Evolutionary conservation across 2,888 invertebrate species (phyloP).

Genomic region (Stenichneumon culpator): DNA sequence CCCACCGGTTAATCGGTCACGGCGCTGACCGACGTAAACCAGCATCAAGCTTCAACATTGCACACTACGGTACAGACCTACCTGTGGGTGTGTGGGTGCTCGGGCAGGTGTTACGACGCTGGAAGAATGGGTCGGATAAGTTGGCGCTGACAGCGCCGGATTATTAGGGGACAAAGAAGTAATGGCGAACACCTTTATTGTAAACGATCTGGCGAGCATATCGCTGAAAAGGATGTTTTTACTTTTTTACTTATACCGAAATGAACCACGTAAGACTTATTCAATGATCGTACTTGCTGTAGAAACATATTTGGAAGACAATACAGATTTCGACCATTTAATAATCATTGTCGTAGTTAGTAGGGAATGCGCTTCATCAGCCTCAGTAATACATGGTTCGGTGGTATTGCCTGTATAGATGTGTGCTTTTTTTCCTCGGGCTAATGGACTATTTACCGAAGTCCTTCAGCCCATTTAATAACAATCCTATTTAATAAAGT

Average conservation of each 20-base stretch:
- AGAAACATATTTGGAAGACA: not conserved
- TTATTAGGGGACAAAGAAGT: not conserved
- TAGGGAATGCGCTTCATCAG: no score
- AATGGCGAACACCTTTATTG: not conserved
- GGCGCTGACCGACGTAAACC: conserved; percentile 25
- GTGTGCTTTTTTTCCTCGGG: no score
- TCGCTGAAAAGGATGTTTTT: not conserved
- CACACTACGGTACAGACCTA: not conserved
- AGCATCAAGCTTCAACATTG: conserved; percentile 31
- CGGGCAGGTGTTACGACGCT: conserved; percentile 7
- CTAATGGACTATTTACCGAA: no score
- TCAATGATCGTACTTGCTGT: not conserved
- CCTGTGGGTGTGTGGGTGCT: not conserved
- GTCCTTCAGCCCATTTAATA: no score
- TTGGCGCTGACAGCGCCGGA: not conserved
- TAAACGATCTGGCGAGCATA: not conserved
- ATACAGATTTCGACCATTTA: no score
- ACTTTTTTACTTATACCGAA: not conserved
- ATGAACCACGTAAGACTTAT: not conserved
- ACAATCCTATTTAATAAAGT: no score
- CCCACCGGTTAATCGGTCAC: conserved; percentile 51
- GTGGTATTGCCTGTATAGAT: no score
- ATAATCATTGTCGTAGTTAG: no score
- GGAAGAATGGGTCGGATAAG: not conserved
- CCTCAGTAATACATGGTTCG: no score